Evolutionary conservation across 2,113 vertebrate genomes (phyloP).

Genomic region (Perca schrenkii): DNA sequence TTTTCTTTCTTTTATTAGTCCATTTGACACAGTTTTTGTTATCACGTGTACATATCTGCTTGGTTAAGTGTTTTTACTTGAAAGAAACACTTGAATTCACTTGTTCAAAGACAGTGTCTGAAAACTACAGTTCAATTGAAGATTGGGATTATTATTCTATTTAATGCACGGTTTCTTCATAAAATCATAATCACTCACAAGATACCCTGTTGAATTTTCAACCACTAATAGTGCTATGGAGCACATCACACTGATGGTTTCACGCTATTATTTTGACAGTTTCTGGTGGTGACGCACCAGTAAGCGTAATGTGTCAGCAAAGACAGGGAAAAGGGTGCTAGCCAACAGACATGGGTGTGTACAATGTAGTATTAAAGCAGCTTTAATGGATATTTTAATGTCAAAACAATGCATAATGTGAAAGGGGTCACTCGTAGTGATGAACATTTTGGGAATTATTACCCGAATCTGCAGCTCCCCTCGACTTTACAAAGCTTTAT

Average conservation of each 20-base stretch:
- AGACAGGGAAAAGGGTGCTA: neutral
- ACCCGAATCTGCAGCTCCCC: too few relatives aligned
- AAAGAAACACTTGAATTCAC: neutral
- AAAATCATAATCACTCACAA: neutral
- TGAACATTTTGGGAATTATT: neutral
- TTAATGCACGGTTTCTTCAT: neutral
- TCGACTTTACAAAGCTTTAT: too few relatives aligned
- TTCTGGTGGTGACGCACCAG: neutral
- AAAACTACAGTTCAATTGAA: neutral
- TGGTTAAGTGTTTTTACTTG: neutral
- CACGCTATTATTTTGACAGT: neutral
- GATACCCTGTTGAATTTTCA: neutral
- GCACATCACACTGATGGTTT: too few relatives aligned
- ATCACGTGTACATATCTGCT: neutral
- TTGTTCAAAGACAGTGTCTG: neutral
- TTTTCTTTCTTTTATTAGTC: neutral
- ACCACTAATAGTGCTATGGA: too few relatives aligned
- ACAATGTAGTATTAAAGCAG: neutral
- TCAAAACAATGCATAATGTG: neutral
- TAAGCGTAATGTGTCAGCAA: neutral
- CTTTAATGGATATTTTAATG: neutral
- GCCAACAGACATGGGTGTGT: neutral
- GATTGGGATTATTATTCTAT: neutral
- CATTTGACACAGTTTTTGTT: neutral
- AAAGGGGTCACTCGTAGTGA: neutral